These are phyloP conservation scores for Tenthredo scrophulariae DNA, from an alignment of 2,888 invertebrate genomes.

Conservation along the genomic window DNA sequence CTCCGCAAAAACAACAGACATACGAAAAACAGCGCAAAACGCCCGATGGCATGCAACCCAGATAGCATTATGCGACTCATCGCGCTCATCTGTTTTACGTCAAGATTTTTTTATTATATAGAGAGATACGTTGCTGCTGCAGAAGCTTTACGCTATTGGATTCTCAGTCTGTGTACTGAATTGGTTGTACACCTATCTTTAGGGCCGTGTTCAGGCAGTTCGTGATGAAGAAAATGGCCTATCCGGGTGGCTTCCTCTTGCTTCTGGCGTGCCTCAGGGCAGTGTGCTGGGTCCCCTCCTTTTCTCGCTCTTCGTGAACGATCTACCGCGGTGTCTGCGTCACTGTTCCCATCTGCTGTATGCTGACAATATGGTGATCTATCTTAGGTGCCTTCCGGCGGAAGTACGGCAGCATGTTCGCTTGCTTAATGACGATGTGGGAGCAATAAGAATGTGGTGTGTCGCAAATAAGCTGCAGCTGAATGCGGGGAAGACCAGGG, in stretches of 20 bases:
- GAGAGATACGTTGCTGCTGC: background rate
- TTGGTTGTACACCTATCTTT: background rate
- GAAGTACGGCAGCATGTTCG: background rate
- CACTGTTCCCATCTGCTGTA: background rate
- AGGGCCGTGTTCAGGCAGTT: background rate
- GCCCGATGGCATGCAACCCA: too few species aligned
- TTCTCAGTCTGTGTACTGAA: background rate
- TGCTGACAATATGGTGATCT: background rate
- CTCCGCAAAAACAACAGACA: too few species aligned
- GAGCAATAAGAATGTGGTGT: background rate
- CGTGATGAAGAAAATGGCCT: background rate
- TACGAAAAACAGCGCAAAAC: too few species aligned
- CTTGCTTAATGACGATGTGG: background rate
- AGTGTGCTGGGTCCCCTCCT: constrained; percentile 5
- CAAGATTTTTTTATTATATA: too few species aligned
- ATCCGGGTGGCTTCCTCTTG: background rate
- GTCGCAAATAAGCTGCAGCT: background rate
- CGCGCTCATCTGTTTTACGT: too few species aligned
- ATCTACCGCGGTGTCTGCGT: background rate
- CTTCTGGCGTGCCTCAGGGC: background rate
- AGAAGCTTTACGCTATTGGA: background rate
- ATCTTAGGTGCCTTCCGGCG: too few species aligned
- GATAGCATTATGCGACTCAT: too few species aligned
- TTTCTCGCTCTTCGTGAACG: constrained; percentile 6
- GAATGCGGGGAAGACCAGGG: background rate